phyloP scores from a whole-genome alignment of 2,888 invertebrate genomes.

The Elegia similella region DNA sequence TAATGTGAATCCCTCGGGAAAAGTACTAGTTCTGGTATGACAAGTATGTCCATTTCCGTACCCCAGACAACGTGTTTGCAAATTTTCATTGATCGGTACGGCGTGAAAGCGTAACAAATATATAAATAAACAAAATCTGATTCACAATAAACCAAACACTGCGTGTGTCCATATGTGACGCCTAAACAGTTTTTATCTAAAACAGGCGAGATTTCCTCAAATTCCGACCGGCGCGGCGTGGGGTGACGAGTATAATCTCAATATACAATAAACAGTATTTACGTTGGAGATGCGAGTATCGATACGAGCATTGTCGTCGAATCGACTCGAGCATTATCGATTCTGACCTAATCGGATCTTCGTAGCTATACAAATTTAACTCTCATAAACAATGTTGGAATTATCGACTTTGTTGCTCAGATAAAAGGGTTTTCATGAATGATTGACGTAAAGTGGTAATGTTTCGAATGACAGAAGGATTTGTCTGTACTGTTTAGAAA shows the following conservation, averaged over 20 bases:
- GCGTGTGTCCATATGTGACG: neutral
- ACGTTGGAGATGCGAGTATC: slow-evolving; percentile 51
- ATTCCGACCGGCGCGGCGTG: slow-evolving; percentile 1
- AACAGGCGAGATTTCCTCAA: neutral
- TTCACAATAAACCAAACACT: neutral
- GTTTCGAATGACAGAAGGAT: slow-evolving; percentile 69
- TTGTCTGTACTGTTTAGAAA: slow-evolving; percentile 72
- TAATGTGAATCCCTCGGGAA: no score
- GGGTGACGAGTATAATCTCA: slow-evolving; percentile 28
- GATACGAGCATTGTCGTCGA: slow-evolving; percentile 67
- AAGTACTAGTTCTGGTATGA: no score
- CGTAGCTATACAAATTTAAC: slow-evolving; percentile 37
- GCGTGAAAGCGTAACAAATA: no score
- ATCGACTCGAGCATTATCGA: slow-evolving; percentile 68
- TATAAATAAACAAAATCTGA: no score
- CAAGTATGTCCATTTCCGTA: no score
- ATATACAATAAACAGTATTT: slow-evolving; percentile 62
- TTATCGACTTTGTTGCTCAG: slow-evolving; percentile 30
- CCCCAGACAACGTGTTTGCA: no score
- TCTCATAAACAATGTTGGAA: slow-evolving; percentile 9
- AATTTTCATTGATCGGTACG: no score
- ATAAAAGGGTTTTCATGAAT: slow-evolving; percentile 21
- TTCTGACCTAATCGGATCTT: slow-evolving; percentile 74
- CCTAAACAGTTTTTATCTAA: neutral
- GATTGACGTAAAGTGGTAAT: slow-evolving; percentile 33